Evolutionary conservation across 2,888 invertebrate species (phyloP).

Genomic region (Eupithecia subumbrata): DNA sequence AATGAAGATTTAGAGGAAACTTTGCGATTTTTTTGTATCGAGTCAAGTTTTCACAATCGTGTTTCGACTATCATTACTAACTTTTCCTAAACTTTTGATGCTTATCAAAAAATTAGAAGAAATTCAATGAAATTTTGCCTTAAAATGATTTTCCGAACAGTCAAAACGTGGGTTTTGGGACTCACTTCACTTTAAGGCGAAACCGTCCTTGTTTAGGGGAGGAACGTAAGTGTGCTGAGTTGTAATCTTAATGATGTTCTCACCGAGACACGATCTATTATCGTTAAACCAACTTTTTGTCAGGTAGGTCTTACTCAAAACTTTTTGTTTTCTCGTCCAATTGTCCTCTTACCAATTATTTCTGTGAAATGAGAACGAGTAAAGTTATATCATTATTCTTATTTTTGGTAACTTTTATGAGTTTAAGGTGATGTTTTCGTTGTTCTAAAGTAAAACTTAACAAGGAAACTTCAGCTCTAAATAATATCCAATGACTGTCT

Average conservation of each 20-base stretch:
- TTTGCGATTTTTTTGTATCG: too few species aligned
- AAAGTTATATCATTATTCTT: constrained; percentile 47
- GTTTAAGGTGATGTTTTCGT: constrained; percentile 18
- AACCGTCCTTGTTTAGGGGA: too few species aligned
- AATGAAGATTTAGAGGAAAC: too few species aligned
- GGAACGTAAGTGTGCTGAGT: background rate
- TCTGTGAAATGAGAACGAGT: constrained; percentile 45
- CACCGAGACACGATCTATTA: background rate
- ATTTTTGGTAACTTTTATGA: constrained; percentile 44
- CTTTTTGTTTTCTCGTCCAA: constrained; percentile 10
- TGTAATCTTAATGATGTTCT: background rate
- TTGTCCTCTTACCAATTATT: constrained; percentile 39
- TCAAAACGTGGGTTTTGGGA: too few species aligned
- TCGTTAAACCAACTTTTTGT: constrained; percentile 31
- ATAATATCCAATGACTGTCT: background rate
- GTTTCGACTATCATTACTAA: too few species aligned
- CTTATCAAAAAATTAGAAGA: too few species aligned
- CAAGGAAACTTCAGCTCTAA: constrained; percentile 6
- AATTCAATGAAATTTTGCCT: too few species aligned
- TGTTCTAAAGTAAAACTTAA: constrained; percentile 3
- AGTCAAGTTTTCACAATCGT: too few species aligned
- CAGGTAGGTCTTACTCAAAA: constrained; percentile 11
- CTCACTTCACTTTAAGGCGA: too few species aligned
- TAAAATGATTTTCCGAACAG: too few species aligned
- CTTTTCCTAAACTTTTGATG: too few species aligned